A percentile compares a stretch with the other conserved stretches of the same genome.
phyloP scores from a whole-genome alignment of 2,113 vertebrate species.

The Lathamus discolor region DNA sequence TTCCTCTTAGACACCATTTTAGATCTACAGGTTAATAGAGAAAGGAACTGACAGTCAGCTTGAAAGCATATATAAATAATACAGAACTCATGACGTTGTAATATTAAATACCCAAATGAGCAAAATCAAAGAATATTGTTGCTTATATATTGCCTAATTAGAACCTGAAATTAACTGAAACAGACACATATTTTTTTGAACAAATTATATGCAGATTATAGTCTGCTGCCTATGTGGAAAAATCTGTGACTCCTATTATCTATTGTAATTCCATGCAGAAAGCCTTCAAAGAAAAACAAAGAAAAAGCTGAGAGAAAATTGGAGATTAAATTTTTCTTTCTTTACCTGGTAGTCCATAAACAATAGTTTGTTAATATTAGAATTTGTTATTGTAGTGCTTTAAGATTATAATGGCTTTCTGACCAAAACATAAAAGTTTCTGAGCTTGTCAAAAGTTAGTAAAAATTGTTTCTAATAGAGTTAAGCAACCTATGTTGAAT shows the following conservation, averaged over 20 bases:
- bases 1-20: neutral
- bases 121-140: neutral
- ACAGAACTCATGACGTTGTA: neutral
- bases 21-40: neutral
- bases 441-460: neutral
- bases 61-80: neutral
- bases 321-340: neutral
- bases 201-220: neutral
- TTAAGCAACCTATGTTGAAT: neutral
- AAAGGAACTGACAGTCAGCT: neutral
- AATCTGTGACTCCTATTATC: neutral
- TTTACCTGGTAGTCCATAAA: neutral
- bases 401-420: neutral
- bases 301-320: neutral
- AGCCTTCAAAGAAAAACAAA: neutral
- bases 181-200: neutral
- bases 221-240: neutral
- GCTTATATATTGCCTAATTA: neutral
- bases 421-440: neutral
- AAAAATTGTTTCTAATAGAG: neutral
- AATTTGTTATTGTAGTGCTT: neutral
- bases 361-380: neutral
- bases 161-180: neutral
- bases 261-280: neutral
- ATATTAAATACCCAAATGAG: neutral